These are phyloP conservation scores for Tenebrosternarchus preto DNA, from an alignment of 2,113 vertebrate species.

Conservation along the genomic window DNA sequence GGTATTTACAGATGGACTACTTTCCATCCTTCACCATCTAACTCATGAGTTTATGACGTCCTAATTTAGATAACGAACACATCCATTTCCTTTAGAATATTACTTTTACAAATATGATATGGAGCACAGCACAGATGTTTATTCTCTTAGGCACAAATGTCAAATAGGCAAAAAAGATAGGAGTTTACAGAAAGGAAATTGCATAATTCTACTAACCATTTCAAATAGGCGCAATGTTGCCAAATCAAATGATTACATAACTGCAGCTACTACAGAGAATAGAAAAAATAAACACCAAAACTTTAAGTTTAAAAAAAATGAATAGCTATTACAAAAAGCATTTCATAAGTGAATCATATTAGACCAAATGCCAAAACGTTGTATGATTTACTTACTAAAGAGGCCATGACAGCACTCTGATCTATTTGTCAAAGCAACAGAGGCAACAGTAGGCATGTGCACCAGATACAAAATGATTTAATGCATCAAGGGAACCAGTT, in stretches of 20 bases:
- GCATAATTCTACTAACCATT: background rate
- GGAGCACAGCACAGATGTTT: background rate
- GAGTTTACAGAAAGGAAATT: background rate
- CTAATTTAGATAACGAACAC: constrained; percentile 23
- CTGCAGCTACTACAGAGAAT: too few species aligned
- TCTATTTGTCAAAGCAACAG: background rate
- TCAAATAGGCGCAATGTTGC: background rate
- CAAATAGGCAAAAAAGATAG: background rate
- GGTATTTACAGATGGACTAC: constrained; percentile 1
- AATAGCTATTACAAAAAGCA: too few species aligned
- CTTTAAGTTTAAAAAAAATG: too few species aligned
- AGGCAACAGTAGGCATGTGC: background rate
- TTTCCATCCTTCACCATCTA: background rate
- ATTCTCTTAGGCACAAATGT: constrained; percentile 4
- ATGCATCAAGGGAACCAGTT: background rate
- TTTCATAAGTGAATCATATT: background rate
- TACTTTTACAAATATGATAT: constrained; percentile 10
- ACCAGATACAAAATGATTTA: background rate
- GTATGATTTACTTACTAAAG: background rate
- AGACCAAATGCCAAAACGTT: background rate
- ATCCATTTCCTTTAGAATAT: constrained; percentile 35
- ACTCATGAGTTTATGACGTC: background rate
- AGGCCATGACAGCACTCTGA: too few species aligned
- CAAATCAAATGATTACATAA: too few species aligned
- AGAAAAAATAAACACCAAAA: too few species aligned